A percentile compares a stretch with the other conserved stretches of the same genome.
phyloP scores from a whole-genome alignment of 2,888 invertebrate genomes.

The Cheilosia vernalis region DNA sequence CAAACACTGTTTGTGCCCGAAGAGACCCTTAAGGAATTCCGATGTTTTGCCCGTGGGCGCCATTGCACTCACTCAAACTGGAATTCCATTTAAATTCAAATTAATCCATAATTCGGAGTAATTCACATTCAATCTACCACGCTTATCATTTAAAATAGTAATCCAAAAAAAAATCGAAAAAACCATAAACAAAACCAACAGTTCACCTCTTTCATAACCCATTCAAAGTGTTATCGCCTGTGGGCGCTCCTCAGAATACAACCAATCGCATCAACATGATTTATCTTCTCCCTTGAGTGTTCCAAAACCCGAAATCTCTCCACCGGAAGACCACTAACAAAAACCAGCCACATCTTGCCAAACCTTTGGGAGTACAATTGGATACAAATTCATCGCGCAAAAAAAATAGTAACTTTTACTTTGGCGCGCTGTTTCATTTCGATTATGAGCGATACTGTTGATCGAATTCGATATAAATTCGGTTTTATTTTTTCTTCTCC shows the following conservation, averaged over 20 bases:
- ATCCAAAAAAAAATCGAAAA: slow-evolving; percentile 7
- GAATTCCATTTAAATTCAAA: slow-evolving; percentile 15
- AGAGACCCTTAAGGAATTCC: not conserved
- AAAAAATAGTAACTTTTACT: slow-evolving; percentile 33
- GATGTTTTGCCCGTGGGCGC: not conserved
- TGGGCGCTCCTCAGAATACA: slow-evolving; percentile 47
- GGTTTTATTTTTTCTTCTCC: slow-evolving; percentile 11
- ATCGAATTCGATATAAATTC: slow-evolving; percentile 25
- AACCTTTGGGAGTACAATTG: slow-evolving; percentile 48
- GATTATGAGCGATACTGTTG: slow-evolving; percentile 49
- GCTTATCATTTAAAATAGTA: slow-evolving; percentile 35
- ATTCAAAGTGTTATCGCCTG: slow-evolving; percentile 42
- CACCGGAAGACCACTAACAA: not conserved
- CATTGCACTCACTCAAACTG: not conserved
- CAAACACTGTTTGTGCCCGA: not conserved
- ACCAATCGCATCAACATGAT: slow-evolving; percentile 43
- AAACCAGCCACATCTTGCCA: slow-evolving; percentile 29
- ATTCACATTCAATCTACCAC: slow-evolving; percentile 48
- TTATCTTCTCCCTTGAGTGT: slow-evolving; percentile 55
- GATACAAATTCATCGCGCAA: slow-evolving; percentile 25
- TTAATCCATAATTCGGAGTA: slow-evolving; percentile 3
- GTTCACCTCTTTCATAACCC: slow-evolving; percentile 29
- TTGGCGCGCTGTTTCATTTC: slow-evolving; percentile 16
- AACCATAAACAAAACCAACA: not conserved
- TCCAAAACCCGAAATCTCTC: slow-evolving; percentile 37